Percentiles rank a stretch among this genome's conserved stretches.
phyloP scores from a whole-genome alignment of 2,113 vertebrate genomes.

The Coturnix japonica region DNA sequence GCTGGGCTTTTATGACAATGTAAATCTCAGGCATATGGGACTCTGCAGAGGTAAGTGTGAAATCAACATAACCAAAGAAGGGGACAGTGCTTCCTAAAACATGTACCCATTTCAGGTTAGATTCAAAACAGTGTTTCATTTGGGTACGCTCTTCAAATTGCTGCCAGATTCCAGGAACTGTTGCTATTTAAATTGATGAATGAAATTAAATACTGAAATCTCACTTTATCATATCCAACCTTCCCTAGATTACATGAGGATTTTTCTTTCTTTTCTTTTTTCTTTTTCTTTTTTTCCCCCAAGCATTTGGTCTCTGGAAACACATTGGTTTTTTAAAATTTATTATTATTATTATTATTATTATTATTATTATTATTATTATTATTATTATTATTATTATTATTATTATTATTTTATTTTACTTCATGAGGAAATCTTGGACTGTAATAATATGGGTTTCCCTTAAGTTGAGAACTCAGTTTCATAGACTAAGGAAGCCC shows the following conservation, averaged over 20 bases:
- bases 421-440: neutral
- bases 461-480: neutral
- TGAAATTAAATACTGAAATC: neutral
- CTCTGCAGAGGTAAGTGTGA: neutral
- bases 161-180: neutral
- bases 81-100: neutral
- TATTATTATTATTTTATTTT: neutral
- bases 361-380: too few relatives aligned
- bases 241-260: neutral
- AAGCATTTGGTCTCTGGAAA: neutral
- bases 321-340: neutral
- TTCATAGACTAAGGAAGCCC: neutral
- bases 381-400: too few relatives aligned
- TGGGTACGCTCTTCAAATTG: neutral
- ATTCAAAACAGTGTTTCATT: neutral
- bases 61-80: neutral
- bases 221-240: neutral
- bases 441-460: neutral
- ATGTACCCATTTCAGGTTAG: neutral
- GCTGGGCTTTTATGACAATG: neutral
- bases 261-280: neutral
- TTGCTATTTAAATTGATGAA: neutral
- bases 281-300: neutral
- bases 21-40: neutral
- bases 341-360: too few relatives aligned